Percentiles rank a stretch among this genome's conserved stretches.
phyloP scores from a whole-genome alignment of 2,113 vertebrate genomes.

The Catharus minimus region DNA sequence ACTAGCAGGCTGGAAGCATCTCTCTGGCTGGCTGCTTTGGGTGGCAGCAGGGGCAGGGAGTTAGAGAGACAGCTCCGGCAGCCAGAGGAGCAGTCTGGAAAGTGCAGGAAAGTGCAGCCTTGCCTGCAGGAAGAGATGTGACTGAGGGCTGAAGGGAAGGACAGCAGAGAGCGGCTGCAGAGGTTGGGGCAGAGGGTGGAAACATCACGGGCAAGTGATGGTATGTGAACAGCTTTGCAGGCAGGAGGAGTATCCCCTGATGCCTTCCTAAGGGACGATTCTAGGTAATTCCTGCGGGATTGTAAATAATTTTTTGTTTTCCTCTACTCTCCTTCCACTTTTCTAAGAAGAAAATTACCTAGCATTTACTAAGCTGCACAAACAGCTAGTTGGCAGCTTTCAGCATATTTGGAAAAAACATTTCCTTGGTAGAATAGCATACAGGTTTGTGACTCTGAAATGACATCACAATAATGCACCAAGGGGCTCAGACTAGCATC shows the following conservation, averaged over 20 bases:
- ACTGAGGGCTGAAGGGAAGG: not conserved
- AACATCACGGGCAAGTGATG: rapidly evolving
- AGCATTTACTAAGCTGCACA: conserved; percentile 39
- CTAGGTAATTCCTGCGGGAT: not conserved
- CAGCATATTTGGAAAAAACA: conserved; percentile 29
- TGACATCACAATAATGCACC: not conserved
- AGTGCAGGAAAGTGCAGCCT: not conserved
- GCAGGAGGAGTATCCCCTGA: not conserved
- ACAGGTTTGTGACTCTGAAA: not conserved
- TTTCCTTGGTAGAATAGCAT: not conserved
- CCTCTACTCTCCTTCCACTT: not conserved
- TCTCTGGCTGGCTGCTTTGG: not conserved
- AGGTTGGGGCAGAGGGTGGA: not conserved
- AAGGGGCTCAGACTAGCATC: not conserved
- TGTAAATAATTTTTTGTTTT: conserved; percentile 13
- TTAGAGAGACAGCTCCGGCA: not conserved
- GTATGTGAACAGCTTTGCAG: not conserved
- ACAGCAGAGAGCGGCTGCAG: not conserved
- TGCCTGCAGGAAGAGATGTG: rapidly evolving
- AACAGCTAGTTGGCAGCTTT: conserved; percentile 31
- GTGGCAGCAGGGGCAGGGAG: not conserved
- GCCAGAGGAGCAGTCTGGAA: not conserved
- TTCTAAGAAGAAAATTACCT: conserved; percentile 39
- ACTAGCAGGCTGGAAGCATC: not conserved
- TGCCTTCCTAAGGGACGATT: not conserved